Conservation (phyloP, 2,113 vertebrate genomes). For the Burhinus bistriatus region DNA sequence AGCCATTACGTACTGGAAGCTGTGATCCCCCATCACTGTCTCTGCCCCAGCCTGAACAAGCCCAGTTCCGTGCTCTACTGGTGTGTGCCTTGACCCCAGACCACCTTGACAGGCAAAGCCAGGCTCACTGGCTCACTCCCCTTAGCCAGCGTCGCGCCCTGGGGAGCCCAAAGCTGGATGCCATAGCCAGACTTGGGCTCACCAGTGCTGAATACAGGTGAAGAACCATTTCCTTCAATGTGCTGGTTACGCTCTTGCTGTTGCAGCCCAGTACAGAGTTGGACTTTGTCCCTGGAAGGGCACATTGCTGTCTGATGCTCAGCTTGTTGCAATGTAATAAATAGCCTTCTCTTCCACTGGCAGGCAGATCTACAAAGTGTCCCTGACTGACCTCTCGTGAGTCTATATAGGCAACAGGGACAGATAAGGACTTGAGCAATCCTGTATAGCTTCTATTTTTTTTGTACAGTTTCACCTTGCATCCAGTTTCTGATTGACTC, state of each 20-base stretch:
- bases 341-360: not conserved
- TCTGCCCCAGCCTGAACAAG: not conserved
- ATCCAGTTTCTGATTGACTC: not conserved
- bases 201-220: not conserved
- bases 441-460: not conserved
- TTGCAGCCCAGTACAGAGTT: not conserved
- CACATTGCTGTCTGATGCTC: not conserved
- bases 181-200: not conserved
- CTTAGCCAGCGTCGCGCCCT: not conserved
- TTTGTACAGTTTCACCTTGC: not conserved
- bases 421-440: not conserved
- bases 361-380: not conserved
- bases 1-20: not conserved
- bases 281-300: not conserved
- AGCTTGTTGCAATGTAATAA: not conserved
- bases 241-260: not conserved
- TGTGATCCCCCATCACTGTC: rapidly evolving
- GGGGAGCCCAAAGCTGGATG: not conserved
- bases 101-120: not conserved
- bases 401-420: not conserved
- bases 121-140: not conserved
- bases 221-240: not conserved
- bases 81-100: not conserved
- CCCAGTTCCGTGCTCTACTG: not conserved
- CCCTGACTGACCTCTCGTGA: not conserved